Base-by-base conservation (phyloP, 2,888 invertebrate genomes). In the Achlya flavicornis region DNA sequence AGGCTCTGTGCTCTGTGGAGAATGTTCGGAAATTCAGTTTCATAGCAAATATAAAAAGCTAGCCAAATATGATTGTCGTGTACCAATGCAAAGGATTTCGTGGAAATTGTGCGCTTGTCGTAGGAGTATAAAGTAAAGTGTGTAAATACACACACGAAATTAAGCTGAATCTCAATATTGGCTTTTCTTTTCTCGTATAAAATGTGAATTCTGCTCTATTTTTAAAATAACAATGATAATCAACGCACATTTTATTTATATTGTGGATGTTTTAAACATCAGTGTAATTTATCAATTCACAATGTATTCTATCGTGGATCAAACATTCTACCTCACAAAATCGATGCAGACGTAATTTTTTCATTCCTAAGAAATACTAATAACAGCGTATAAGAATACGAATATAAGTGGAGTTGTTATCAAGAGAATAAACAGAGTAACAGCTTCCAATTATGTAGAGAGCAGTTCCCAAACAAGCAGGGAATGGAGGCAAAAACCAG, bases 11-110 rank as follows among this genome's bases (percentile, higher is more conserved):
- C 53, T 53, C 19, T 10, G 19, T 19, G 53, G n/a, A 19, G 53
- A 53, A 53, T 19, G 53, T 58, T 58, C 58, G n/a, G 33, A 32
- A 58, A 58, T 58, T 1, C 32, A 58, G 58, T 35, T n/a, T 58
- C 35, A 58, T 58, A 14, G 32, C 35, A 58, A 58, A 32, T 53
- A 53, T 53, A 53, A 53, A 53, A 53, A 53, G 19, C 19, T 53
- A n/a, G 19, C 5, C 53, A 53, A 53, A 53, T 53, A 53, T 53
- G 53, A 53, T 53, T 53, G 53, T 53, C 16, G 19, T 53, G 48
- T 48, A 46, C 43, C n/a, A 14, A 48, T 14, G 48, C 48, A 16
- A 16, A 48, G 53, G 53, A 53, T 53, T 53, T 53, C 53, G 16
- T n/a, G 53, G 8, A 53, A 48, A 48, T 53, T 19, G 53, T 53